A percentile compares a stretch with the other conserved stretches of the same genome.
Conservation (phyloP, 2,888 invertebrate species). For the Endotricha flammealis region DNA sequence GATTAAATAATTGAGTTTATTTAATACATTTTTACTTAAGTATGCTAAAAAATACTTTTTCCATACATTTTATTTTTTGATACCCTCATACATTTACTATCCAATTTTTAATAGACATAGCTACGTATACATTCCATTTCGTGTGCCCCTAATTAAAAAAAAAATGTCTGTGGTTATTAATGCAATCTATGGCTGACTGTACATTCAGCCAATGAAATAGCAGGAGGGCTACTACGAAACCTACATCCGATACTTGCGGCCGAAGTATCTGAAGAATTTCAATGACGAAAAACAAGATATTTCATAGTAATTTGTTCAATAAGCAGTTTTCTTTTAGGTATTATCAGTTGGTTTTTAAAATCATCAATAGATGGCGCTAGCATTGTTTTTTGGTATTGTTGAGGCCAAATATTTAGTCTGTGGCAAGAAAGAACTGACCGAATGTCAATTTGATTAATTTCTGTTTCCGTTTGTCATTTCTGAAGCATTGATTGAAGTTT, state of each 20-base stretch:
- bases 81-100: constrained; percentile 18
- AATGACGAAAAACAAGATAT: constrained; percentile 1
- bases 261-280: not conserved
- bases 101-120: constrained; percentile 18
- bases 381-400: too few species aligned
- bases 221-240: too few species aligned
- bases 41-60: not conserved
- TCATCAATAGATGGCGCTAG: too few species aligned
- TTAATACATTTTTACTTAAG: not conserved
- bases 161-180: constrained; percentile 5
- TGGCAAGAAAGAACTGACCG: too few species aligned
- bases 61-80: constrained; percentile 12
- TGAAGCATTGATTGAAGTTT: too few species aligned
- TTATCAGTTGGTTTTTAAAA: too few species aligned
- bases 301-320: not conserved
- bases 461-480: too few species aligned
- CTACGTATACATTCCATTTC: constrained; percentile 21
- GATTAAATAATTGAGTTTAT: not conserved
- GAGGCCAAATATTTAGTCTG: too few species aligned
- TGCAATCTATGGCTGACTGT: not conserved
- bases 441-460: too few species aligned
- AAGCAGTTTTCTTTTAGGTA: not conserved
- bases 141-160: constrained; percentile 17
- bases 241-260: too few species aligned
- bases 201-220: too few species aligned